Evolutionary conservation across 2,113 vertebrate genomes (phyloP), one percentile per base, ranked within the genome.

Genomic region (Tautogolabrus adspersus): DNA sequence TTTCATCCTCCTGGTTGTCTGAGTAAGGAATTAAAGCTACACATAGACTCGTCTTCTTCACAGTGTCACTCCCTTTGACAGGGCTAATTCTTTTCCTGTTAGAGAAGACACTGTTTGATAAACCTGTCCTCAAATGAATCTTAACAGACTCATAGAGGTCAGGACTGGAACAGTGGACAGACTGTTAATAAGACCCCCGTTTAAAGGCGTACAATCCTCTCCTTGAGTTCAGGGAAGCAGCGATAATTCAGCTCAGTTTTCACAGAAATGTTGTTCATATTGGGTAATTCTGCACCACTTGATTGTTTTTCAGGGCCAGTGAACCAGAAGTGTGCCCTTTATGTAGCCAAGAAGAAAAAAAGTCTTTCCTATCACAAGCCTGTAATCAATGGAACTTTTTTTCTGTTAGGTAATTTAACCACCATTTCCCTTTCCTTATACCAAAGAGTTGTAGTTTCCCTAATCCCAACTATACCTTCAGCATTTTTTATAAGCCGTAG

Each of bases 81-180:
- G 71, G 80, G 75, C 86, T 82, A 90, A 88, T 94, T 93, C 90
- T 89, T 92, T 83, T 85, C 78, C 85, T 80, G 74, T 88, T 88
- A 87, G 72, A 62, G 79, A 85, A 70, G 74, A 81, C 85, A 81
- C 60, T 75, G 49, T 72, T 85, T 90, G 89, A 91, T 87, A 84
- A 94, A 89, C 82, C 75, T 79, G 79, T 87, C 82, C 56, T 38
- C 73, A 77, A 91, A 86, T 90, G 78, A 89, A 89, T 86, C 79
- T 81, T 72, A 86, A 85, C 87, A 72, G 65, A 85, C 67, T 77
- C 51, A 18, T 66, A 68, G 82, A 90, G 75, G 79, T 89, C 87
- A 83, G 59, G 34, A 30, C 65, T 70, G 34, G 34, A 59, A 76
- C 70, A 60, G 5, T 65, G 86, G 74, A 69, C 64, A 64, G 82